These are phyloP conservation scores for Neopipo cinnamomea DNA, from an alignment of 2,113 vertebrate genomes.

Conservation along the genomic window DNA sequence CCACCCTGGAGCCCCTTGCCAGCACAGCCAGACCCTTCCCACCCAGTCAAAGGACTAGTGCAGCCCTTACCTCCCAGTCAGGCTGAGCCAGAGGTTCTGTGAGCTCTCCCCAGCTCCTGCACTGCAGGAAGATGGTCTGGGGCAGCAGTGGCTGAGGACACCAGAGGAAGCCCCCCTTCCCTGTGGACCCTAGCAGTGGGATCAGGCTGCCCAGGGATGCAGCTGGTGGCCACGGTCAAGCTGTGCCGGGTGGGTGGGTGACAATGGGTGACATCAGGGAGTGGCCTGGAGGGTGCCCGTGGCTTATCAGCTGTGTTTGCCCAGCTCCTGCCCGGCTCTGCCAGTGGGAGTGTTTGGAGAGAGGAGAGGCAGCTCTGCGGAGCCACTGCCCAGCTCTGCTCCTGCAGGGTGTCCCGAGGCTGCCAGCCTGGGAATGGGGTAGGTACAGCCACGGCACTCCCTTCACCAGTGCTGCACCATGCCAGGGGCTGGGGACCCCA, in stretches of 20 bases:
- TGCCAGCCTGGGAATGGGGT: accelerated
- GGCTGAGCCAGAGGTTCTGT: neutral
- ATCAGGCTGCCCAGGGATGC: too few relatives aligned
- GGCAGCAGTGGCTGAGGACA: too few relatives aligned
- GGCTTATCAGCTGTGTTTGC: constrained; percentile 39
- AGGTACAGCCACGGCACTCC: neutral
- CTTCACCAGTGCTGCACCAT: accelerated
- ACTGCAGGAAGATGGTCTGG: neutral
- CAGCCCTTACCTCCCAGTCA: neutral
- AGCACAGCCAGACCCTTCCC: neutral
- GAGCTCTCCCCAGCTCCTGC: neutral
- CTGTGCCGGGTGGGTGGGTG: neutral
- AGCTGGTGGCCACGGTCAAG: neutral
- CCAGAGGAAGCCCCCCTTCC: neutral
- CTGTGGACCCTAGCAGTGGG: too few relatives aligned
- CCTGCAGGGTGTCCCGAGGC: neutral
- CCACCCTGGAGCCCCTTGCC: neutral
- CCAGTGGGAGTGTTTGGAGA: neutral
- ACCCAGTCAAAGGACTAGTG: neutral
- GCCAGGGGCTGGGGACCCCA: neutral
- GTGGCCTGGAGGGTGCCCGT: neutral
- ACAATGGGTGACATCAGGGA: neutral
- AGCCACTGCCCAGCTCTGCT: neutral
- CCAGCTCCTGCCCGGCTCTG: neutral
- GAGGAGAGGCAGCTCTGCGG: neutral